Conservation (phyloP, 1,140 invertebrate genomes). For the Neoseiulus cucumeris region DNA sequence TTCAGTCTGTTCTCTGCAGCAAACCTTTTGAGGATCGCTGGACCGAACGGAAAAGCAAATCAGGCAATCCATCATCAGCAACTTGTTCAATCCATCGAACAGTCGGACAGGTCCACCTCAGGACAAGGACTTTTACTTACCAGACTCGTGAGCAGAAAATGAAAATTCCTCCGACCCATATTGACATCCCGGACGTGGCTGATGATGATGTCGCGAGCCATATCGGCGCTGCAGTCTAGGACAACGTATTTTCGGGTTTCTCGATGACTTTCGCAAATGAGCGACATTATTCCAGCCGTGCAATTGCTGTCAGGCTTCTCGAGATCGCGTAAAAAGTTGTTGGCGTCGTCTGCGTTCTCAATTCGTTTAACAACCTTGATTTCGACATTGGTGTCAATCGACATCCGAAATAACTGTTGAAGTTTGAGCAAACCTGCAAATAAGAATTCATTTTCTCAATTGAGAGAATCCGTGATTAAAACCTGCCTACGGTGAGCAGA, state of each 20-base stretch:
- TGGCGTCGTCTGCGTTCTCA: conserved; percentile 27
- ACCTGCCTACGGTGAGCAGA: too few species aligned
- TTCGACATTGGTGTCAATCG: conserved; percentile 50
- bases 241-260: conserved; percentile 61
- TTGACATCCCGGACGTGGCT: conserved; percentile 61
- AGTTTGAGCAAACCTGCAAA: conserved; percentile 58
- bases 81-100: too few species aligned
- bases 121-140: conserved; percentile 36
- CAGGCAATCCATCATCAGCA: too few species aligned
- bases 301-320: conserved; percentile 13
- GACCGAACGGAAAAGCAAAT: too few species aligned
- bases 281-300: not conserved
- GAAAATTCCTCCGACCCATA: conserved; percentile 64
- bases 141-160: conserved; percentile 69
- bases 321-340: conserved; percentile 18
- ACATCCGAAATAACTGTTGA: conserved; percentile 61
- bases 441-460: too few species aligned
- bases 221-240: conserved; percentile 58
- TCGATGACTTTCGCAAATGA: conserved; percentile 12
- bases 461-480: too few species aligned
- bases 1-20: too few species aligned
- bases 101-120: too few species aligned
- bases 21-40: too few species aligned
- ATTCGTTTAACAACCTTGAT: conserved; percentile 39
- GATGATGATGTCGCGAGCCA: conserved; percentile 64